Evolutionary conservation across 2,888 invertebrate species (phyloP), one percentile per base, ranked within the genome.

Genomic region (Autographa pulchrina): DNA sequence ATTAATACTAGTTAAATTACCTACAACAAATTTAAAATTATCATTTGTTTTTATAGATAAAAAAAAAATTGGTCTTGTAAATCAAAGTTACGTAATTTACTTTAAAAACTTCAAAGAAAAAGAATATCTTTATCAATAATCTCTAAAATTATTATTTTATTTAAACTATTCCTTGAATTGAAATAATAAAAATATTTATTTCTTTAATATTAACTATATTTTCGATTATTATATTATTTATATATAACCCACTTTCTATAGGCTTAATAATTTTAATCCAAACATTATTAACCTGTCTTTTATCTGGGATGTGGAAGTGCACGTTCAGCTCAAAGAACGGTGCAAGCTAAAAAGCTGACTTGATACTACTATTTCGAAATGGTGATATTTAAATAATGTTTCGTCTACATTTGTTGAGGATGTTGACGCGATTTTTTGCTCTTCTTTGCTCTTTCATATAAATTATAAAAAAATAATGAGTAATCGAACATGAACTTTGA

Each of bases 71-170:
- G 96, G 96, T 97, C 96, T 97, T 97, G 96, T 97, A 97, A 97
- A 96, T 86, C 96, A 97, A 96, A 96, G 94, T 92, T 96, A 96
- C 96, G 92, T 91, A 81, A 59, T 66, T 74, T 87, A 91, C 91
- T 96, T 96, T 96, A 95, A 96, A 96, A 96, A 96, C 95, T 95
- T 96, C 96, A 96, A 96, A 94, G 93, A 96, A 96, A 96, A 96
- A 96, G 92, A 91, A 86, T 69, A 11, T 91, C 92, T 94, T 94
- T 96, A 95, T 96, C 96, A 88, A 96, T 96, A 97, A 97, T 96
- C 96, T 96, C 96, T 96, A 97, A 97, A 97, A 97, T 96, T 97
- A 97, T 96, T 95, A 96, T 97, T 97, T 93, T 97, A 92, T 80
- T 86, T 92, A 97, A 97, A 97, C 96, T 97, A 97, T 92, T 95